These are phyloP conservation scores for Drosophila rubida DNA, from an alignment of 2,888 invertebrate genomes.

Conservation along the genomic window DNA sequence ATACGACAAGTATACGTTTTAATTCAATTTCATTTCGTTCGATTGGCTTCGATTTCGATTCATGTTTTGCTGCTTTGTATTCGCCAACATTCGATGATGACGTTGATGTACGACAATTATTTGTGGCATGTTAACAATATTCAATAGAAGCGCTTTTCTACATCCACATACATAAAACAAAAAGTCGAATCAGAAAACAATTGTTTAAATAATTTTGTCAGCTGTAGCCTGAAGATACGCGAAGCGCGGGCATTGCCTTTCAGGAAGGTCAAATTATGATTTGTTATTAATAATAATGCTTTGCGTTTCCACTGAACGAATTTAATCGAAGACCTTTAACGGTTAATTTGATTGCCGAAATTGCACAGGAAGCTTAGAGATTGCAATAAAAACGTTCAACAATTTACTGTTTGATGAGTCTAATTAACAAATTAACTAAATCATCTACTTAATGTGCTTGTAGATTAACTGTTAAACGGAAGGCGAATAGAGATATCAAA, in stretches of 20 bases:
- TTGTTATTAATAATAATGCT: slow-evolving; percentile 2
- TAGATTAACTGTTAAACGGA: slow-evolving; percentile 14
- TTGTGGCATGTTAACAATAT: slow-evolving; percentile 55
- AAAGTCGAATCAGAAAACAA: slow-evolving; percentile 34
- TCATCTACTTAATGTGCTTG: slow-evolving; percentile 21
- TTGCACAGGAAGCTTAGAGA: slow-evolving; percentile 34
- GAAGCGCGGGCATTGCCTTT: slow-evolving; percentile 59
- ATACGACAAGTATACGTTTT: slow-evolving; percentile 34
- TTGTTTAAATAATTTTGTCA: slow-evolving; percentile 67
- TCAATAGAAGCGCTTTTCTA: slow-evolving; percentile 52
- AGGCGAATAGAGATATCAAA: slow-evolving; percentile 48
- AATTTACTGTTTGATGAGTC: slow-evolving; percentile 14
- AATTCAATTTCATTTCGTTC: slow-evolving; percentile 48
- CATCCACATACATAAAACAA: slow-evolving; percentile 8
- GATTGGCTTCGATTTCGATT: slow-evolving; percentile 42
- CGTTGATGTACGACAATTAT: slow-evolving; percentile 47
- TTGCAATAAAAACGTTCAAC: slow-evolving; percentile 17
- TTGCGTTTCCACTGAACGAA: slow-evolving; percentile 6
- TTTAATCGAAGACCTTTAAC: slow-evolving; percentile 18
- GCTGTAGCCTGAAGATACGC: slow-evolving; percentile 42
- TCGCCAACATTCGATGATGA: slow-evolving; percentile 57
- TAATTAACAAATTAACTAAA: slow-evolving; percentile 29
- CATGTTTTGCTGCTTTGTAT: slow-evolving; percentile 52
- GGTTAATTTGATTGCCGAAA: slow-evolving; percentile 12
- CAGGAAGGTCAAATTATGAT: slow-evolving; percentile 52